These are phyloP conservation scores for Noctua fimbriata DNA, from an alignment of 2,888 invertebrate genomes.

Conservation along the genomic window DNA sequence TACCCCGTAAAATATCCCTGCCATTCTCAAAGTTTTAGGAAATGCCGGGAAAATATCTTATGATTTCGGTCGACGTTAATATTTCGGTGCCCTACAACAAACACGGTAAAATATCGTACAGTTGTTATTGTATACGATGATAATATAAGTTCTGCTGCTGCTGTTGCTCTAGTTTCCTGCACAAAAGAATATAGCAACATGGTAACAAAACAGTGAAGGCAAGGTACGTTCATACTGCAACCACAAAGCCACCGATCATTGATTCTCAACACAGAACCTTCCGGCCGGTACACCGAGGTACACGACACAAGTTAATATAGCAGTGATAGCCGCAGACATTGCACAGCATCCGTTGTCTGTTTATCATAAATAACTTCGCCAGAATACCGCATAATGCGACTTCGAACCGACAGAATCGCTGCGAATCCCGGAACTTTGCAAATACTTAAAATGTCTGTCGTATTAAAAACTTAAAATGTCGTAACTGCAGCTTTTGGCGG, in stretches of 20 bases:
- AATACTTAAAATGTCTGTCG: constrained; percentile 9
- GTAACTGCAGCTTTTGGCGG: constrained; percentile 23
- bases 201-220: background rate
- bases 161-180: background rate
- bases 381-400: constrained; percentile 13
- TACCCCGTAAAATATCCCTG: constrained; percentile 24
- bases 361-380: background rate
- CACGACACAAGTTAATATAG: background rate
- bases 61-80: constrained; percentile 40
- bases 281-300: constrained; percentile 1
- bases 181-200: background rate
- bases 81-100: constrained; percentile 19
- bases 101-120: background rate
- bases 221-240: background rate
- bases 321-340: constrained; percentile 2
- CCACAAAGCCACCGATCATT: background rate
- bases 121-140: constrained; percentile 1
- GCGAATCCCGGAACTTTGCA: constrained; percentile 5
- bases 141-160: background rate
- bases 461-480: constrained; percentile 13
- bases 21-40: constrained; percentile 16
- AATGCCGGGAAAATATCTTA: constrained; percentile 38
- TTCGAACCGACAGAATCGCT: background rate
- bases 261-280: constrained; percentile 15
- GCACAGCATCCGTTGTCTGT: constrained; percentile 25